Evolutionary conservation across 2,797 vertebrate genomes (phyloP).

Genomic region (Mallotus villosus): DNA sequence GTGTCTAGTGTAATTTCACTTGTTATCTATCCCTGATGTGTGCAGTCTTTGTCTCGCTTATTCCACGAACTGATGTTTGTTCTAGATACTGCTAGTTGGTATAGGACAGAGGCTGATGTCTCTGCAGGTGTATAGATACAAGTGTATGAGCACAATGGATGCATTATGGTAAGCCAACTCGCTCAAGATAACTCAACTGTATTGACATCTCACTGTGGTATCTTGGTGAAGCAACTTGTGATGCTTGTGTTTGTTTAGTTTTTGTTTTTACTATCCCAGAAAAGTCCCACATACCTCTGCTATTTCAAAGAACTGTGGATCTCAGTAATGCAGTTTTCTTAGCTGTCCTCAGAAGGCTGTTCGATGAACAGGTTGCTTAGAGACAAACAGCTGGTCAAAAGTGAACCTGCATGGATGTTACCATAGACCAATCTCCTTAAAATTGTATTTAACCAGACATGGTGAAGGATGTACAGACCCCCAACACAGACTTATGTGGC

Average conservation of each 20-base stretch:
- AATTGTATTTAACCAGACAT: conserved; percentile 42
- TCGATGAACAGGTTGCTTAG: background rate
- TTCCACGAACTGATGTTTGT: conserved; percentile 51
- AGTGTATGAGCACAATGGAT: too few species aligned
- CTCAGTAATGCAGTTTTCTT: background rate
- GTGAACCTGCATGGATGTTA: conserved; percentile 31
- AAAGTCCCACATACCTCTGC: background rate
- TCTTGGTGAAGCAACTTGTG: conserved; percentile 25
- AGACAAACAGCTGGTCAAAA: background rate
- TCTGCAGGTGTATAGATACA: background rate
- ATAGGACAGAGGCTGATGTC: background rate
- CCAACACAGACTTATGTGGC: conserved; percentile 12
- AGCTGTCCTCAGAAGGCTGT: background rate
- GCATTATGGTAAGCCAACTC: too few species aligned
- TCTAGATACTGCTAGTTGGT: conserved; percentile 48
- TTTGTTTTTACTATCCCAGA: background rate
- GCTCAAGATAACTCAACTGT: too few species aligned
- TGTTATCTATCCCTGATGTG: conserved; percentile 37
- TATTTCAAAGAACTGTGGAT: background rate
- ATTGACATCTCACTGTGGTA: conserved; percentile 29
- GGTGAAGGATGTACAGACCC: conserved; percentile 26
- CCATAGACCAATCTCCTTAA: conserved; percentile 10
- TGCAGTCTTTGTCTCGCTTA: conserved; percentile 28
- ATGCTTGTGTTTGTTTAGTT: background rate
- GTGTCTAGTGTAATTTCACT: conserved; percentile 13